A percentile compares a stretch with the other conserved stretches of the same genome.
phyloP scores from a whole-genome alignment of 2,113 vertebrate genomes.

The Cyphomyrus discorhynchus region DNA sequence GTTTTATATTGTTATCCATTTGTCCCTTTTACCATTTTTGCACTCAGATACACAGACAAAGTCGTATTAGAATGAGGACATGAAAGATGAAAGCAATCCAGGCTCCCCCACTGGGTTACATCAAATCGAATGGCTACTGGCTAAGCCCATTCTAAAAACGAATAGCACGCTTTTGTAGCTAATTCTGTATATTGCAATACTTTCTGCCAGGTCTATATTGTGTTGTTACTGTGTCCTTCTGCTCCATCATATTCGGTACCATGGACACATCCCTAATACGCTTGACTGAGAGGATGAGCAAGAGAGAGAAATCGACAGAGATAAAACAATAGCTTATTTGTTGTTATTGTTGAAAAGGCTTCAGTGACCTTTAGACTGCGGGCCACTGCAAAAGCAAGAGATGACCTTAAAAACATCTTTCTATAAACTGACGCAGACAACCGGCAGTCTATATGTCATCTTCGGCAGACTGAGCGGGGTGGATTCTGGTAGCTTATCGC shows the following conservation, averaged over 20 bases:
- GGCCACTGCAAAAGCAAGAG: neutral
- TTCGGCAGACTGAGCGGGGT: neutral
- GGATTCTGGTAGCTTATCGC: neutral
- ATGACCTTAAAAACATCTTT: neutral
- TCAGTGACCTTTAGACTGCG: neutral
- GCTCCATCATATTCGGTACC: neutral
- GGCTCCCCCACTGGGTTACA: neutral
- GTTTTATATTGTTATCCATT: neutral
- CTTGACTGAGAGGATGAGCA: neutral
- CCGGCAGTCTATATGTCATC: neutral
- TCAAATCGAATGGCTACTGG: neutral
- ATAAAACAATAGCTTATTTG: slow-evolving; percentile 12
- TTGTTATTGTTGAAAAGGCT: slow-evolving; percentile 5
- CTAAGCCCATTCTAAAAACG: neutral
- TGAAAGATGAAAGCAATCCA: neutral
- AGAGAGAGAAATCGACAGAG: neutral
- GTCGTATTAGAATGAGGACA: neutral
- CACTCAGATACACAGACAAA: neutral
- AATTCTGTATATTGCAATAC: neutral
- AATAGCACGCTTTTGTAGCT: neutral
- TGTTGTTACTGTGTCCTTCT: neutral
- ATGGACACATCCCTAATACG: neutral
- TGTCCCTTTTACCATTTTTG: neutral
- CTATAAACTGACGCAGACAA: neutral
- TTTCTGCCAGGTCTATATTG: neutral